phyloP scores from a whole-genome alignment of 2,888 invertebrate species.

The Bursaphelenchus okinawaensis region DNA sequence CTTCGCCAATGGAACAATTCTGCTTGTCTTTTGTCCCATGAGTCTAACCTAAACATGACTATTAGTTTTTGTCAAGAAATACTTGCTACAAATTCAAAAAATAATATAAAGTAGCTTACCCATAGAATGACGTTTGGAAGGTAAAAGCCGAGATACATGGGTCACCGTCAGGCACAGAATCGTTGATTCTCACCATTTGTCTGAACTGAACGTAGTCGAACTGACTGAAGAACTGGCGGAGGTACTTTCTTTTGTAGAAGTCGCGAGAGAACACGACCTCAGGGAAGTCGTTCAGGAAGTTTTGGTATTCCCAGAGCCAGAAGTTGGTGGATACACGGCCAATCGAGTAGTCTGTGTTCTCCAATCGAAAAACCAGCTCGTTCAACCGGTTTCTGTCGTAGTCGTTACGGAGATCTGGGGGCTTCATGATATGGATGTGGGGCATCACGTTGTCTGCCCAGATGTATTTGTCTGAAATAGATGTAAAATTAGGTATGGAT shows the following conservation, averaged over 20 bases:
- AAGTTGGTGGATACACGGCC: constrained; percentile 47
- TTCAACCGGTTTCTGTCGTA: constrained; percentile 43
- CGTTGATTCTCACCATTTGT: constrained; percentile 44
- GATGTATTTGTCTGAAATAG: constrained; percentile 50
- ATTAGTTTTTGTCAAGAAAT: too few relatives aligned
- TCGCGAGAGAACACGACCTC: constrained; percentile 48
- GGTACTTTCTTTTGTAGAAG: constrained; percentile 50
- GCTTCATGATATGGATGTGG: constrained; percentile 53
- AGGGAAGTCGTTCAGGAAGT: constrained; percentile 55
- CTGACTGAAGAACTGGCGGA: constrained; percentile 52
- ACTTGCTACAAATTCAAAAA: too few relatives aligned
- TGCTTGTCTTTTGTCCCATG: constrained; percentile 56
- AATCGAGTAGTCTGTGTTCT: constrained; percentile 51
- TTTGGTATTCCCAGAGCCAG: constrained; percentile 56
- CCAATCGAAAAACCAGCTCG: constrained; percentile 51
- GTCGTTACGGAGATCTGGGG: constrained; percentile 51
- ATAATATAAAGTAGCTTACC: constrained; percentile 13
- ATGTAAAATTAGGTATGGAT: not conserved
- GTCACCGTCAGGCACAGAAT: constrained; percentile 45
- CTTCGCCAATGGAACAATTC: constrained; percentile 55
- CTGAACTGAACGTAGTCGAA: constrained; percentile 53
- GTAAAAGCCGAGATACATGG: constrained; percentile 53
- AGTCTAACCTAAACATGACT: constrained; percentile 37
- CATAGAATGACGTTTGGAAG: constrained; percentile 56
- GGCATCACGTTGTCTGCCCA: constrained; percentile 58